These are phyloP conservation scores for Lutjanus campechanus DNA, from an alignment of 2,797 vertebrate genomes.

Conservation along the genomic window DNA sequence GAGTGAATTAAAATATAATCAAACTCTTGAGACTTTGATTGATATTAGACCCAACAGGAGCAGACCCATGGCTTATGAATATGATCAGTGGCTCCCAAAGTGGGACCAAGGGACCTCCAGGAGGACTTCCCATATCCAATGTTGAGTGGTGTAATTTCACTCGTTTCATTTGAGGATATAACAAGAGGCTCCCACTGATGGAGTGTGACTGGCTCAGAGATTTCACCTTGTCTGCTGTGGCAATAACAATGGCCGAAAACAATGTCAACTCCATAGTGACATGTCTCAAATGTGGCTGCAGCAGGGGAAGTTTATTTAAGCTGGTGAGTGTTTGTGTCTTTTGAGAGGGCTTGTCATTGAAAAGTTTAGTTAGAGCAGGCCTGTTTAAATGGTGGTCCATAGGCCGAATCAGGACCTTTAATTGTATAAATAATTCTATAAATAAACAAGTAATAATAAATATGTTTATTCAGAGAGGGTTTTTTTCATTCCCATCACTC, in stretches of 20 bases:
- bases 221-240: background rate
- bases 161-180: slow-evolving; percentile 14
- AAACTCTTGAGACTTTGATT: slow-evolving; percentile 16
- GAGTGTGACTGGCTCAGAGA: background rate
- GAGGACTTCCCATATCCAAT: background rate
- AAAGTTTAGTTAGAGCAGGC: background rate
- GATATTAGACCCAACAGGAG: slow-evolving; percentile 22
- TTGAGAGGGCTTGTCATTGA: background rate
- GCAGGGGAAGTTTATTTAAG: background rate
- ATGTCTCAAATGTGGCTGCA: background rate
- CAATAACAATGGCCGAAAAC: background rate
- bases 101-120: slow-evolving; percentile 20
- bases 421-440: too few species aligned
- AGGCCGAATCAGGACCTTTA: too few species aligned
- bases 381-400: too few species aligned
- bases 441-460: too few species aligned
- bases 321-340: background rate
- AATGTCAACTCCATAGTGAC: background rate
- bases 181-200: background rate
- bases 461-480: too few species aligned
- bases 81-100: slow-evolving; percentile 18
- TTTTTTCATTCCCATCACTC: too few species aligned
- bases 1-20: slow-evolving; percentile 15
- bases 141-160: slow-evolving; percentile 20
- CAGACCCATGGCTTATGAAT: slow-evolving; percentile 3